A percentile compares a stretch with the other conserved stretches of the same genome.
phyloP scores from a whole-genome alignment of 2,797 vertebrate species.

The Xerus rutilus region DNA sequence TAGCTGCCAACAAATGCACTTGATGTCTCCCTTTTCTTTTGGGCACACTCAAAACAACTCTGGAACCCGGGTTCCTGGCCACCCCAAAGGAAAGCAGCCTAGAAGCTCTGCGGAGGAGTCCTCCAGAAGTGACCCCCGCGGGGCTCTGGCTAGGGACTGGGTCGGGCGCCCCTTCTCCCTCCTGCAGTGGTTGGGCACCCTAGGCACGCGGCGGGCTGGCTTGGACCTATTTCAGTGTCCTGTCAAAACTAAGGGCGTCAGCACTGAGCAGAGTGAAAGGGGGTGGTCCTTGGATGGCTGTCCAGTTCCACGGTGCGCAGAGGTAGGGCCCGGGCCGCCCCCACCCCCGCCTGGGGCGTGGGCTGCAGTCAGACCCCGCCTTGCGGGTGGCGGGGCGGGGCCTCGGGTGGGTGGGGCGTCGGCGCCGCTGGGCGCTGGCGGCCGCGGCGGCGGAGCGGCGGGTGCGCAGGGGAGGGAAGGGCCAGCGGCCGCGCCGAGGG shows the following conservation, averaged over 20 bases:
- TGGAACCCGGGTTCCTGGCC: not conserved
- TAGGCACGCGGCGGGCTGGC: not conserved
- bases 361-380: too few species aligned
- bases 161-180: not conserved
- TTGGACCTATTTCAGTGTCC: not conserved
- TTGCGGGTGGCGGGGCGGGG: rapidly evolving
- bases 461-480: not conserved
- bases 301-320: too few species aligned
- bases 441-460: not conserved
- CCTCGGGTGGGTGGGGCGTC: not conserved
- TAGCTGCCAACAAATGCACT: not conserved
- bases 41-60: not conserved
- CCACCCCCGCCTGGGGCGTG: rapidly evolving
- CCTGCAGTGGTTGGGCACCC: not conserved
- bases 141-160: not conserved
- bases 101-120: too few species aligned
- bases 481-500: not conserved
- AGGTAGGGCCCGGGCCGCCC: too few species aligned
- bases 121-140: not conserved
- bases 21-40: not conserved
- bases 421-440: not conserved
- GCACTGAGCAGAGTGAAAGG: not conserved
- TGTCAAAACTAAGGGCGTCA: rapidly evolving
- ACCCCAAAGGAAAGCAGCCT: not conserved
- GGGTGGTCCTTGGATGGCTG: not conserved